These are phyloP conservation scores for Zophobas atratus DNA, from an alignment of 1,140 invertebrate genomes.

Conservation along the genomic window DNA sequence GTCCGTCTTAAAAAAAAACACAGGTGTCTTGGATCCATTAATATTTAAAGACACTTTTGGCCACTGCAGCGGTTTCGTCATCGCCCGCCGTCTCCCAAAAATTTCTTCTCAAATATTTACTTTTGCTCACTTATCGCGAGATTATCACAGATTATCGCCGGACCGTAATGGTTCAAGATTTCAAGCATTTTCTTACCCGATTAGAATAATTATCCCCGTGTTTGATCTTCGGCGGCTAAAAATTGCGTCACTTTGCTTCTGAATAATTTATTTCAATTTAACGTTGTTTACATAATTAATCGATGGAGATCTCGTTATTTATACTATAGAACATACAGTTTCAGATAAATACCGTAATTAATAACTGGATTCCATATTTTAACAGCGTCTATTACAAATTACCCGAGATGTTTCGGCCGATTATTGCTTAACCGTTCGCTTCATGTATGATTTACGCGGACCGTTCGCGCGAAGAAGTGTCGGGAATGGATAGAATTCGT, in stretches of 20 bases:
- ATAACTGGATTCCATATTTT: background rate
- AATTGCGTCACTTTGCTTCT: conserved; percentile 21
- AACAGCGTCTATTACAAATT: background rate
- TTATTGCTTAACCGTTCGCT: background rate
- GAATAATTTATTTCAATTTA: conserved; percentile 43
- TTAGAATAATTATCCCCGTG: conserved; percentile 20
- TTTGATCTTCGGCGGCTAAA: conserved; percentile 3
- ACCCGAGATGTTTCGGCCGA: no score
- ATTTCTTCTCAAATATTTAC: no score
- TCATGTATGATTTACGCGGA: no score
- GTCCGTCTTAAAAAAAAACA: no score
- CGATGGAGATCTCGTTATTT: background rate
- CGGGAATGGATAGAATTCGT: no score
- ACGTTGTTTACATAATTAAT: conserved; percentile 41
- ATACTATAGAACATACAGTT: background rate
- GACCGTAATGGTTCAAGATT: background rate
- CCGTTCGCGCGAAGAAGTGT: no score
- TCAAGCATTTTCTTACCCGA: conserved; percentile 14
- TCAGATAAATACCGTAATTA: background rate
- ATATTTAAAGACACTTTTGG: no score
- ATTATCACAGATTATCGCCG: no score
- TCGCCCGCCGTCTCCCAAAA: no score
- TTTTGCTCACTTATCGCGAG: no score
- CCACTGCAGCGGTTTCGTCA: no score
- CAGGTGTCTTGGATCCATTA: no score